Conservation (phyloP, 2,888 invertebrate species). For the Acronicta leporina region DNA sequence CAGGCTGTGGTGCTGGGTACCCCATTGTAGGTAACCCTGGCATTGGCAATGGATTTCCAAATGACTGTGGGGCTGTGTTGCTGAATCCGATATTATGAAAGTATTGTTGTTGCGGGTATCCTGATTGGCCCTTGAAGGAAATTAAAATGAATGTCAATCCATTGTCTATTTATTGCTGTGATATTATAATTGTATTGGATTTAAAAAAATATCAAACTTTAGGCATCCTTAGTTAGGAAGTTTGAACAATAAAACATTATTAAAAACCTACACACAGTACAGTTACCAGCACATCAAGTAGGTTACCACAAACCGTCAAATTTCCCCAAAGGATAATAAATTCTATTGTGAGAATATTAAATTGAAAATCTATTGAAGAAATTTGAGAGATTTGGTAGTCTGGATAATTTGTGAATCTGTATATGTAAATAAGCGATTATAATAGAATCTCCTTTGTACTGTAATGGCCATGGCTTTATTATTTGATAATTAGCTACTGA, state of each 20-base stretch:
- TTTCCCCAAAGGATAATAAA: too few species aligned
- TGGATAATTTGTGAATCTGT: too few species aligned
- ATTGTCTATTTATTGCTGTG: conserved; percentile 18
- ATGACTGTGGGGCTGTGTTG: conserved; percentile 85
- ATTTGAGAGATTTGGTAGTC: too few species aligned
- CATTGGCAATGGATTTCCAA: conserved; percentile 85
- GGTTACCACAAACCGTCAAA: too few species aligned
- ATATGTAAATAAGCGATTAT: too few species aligned
- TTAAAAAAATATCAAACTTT: not conserved
- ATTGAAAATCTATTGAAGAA: too few species aligned
- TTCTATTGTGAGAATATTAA: too few species aligned
- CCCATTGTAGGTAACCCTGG: conserved; percentile 81
- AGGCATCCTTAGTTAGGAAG: not conserved
- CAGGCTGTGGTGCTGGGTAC: conserved; percentile 77
- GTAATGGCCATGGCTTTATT: too few species aligned
- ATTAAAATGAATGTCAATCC: conserved; percentile 68
- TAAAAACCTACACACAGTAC: not conserved
- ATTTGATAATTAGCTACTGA: too few species aligned
- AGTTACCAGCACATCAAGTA: too few species aligned
- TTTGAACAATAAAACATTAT: not conserved
- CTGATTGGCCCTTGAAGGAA: conserved; percentile 88
- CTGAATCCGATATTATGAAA: conserved; percentile 84
- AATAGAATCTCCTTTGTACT: too few species aligned
- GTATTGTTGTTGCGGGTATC: conserved; percentile 86
- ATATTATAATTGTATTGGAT: not conserved